Percentiles rank a stretch among this genome's conserved stretches.
These are phyloP conservation scores for Monomorium pharaonis DNA, from an alignment of 1,140 invertebrate genomes.

Conservation along the genomic window DNA sequence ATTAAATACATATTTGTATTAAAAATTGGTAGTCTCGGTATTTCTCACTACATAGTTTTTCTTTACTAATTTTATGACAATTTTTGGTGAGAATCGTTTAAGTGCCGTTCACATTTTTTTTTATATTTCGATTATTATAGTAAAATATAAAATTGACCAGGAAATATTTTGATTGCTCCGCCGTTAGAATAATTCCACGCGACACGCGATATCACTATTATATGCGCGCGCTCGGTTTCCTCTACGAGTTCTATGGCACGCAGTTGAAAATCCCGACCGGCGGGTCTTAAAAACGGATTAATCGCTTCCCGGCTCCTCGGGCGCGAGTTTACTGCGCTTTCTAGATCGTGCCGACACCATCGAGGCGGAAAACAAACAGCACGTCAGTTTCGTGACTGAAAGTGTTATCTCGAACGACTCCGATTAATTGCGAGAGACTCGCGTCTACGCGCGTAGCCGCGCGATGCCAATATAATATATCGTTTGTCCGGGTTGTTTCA, in stretches of 20 bases:
- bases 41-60: neutral
- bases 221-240: neutral
- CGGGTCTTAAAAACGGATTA: constrained; percentile 12
- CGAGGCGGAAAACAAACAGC: constrained; percentile 45
- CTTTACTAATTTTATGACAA: neutral
- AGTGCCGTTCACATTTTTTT: neutral
- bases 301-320: constrained; percentile 13
- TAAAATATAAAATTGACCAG: neutral
- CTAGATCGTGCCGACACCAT: constrained; percentile 38
- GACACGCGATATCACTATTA: constrained; percentile 30
- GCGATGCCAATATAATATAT: neutral
- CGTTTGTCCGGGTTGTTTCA: neutral
- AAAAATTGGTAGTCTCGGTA: neutral
- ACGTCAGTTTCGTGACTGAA: constrained; percentile 36
- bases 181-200: neutral
- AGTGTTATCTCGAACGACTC: constrained; percentile 31
- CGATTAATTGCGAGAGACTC: constrained; percentile 19
- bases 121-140: neutral
- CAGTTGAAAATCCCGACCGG: constrained; percentile 18
- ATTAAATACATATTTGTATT: neutral
- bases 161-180: constrained; percentile 1
- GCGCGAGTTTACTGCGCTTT: constrained; percentile 34
- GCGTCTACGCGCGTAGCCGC: neutral
- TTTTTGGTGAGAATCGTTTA: neutral
- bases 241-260: constrained; percentile 3